Evolutionary conservation across 2,797 vertebrate species (phyloP).

Genomic region (Thamnophis elegans): DNA sequence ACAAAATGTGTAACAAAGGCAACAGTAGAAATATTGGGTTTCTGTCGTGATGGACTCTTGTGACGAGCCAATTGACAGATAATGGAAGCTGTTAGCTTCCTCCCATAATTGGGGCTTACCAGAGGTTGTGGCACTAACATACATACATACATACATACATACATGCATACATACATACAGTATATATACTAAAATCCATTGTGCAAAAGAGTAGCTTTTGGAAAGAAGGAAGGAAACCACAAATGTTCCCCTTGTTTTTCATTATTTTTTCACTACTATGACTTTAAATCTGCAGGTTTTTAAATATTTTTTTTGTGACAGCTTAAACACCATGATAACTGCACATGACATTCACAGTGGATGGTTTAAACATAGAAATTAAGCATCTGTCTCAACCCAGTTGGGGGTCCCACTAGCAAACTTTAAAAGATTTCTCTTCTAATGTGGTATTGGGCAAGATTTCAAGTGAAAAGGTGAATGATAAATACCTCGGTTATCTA

Average conservation of each 20-base stretch:
- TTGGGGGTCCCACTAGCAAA: conserved; percentile 15
- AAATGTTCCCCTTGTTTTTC: background rate
- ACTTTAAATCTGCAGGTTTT: background rate
- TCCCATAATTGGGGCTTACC: too few relatives aligned
- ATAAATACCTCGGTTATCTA: conserved; percentile 36
- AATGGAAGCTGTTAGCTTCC: too few relatives aligned
- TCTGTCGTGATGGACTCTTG: too few relatives aligned
- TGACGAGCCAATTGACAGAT: too few relatives aligned
- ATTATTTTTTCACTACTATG: background rate
- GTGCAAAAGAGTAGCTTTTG: background rate
- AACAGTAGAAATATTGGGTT: too few relatives aligned
- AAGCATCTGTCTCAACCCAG: conserved; percentile 13
- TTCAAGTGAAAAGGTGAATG: conserved; percentile 39
- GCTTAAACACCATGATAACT: background rate
- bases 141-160: too few relatives aligned
- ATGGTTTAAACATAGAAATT: background rate
- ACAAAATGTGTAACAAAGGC: too few relatives aligned
- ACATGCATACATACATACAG: too few relatives aligned
- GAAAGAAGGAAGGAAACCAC: background rate
- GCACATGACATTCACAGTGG: background rate
- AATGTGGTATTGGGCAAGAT: conserved; percentile 8
- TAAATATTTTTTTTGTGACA: conserved; percentile 9
- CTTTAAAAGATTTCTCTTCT: conserved; percentile 2
- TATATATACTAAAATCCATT: background rate
- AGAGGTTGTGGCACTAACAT: too few relatives aligned